Percentiles rank a stretch among this genome's conserved stretches.
These are phyloP conservation scores for Acanthoscelides obtectus DNA, from an alignment of 2,888 invertebrate genomes.

Conservation along the genomic window DNA sequence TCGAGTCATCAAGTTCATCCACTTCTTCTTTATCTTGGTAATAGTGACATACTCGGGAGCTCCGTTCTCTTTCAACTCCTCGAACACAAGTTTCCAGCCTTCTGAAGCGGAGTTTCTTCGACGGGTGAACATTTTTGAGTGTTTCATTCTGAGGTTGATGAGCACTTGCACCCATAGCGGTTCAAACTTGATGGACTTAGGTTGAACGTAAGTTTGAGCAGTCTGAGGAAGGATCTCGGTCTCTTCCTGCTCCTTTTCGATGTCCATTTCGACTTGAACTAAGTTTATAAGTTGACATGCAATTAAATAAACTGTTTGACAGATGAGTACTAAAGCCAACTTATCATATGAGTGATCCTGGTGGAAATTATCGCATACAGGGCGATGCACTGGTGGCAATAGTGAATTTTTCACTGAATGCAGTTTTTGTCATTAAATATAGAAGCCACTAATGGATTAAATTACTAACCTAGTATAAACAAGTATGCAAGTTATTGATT, in stretches of 20 bases:
- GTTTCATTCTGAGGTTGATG: slow-evolving; percentile 33
- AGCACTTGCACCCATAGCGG: slow-evolving; percentile 33
- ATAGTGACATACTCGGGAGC: slow-evolving; percentile 31
- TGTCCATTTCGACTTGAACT: not conserved
- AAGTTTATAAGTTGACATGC: not conserved
- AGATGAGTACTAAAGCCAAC: not conserved
- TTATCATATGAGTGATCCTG: not conserved
- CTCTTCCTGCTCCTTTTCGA: not conserved
- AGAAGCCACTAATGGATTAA: no score
- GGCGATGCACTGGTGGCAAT: no score
- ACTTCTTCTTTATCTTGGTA: slow-evolving; percentile 33
- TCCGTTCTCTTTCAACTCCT: slow-evolving; percentile 29
- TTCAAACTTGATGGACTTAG: slow-evolving; percentile 20
- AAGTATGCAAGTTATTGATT: no score
- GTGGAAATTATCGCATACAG: not conserved
- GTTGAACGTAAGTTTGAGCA: not conserved
- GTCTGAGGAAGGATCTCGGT: not conserved
- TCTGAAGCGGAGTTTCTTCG: slow-evolving; percentile 31
- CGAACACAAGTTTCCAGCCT: slow-evolving; percentile 30
- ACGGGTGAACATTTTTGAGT: slow-evolving; percentile 30
- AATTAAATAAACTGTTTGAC: not conserved
- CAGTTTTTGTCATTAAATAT: no score
- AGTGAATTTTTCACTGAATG: no score
- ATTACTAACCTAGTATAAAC: no score
- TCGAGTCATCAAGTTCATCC: slow-evolving; percentile 34